Evolutionary conservation across 2,113 vertebrate genomes (phyloP).

Genomic region (Gnathonemus echidnorhynchus): DNA sequence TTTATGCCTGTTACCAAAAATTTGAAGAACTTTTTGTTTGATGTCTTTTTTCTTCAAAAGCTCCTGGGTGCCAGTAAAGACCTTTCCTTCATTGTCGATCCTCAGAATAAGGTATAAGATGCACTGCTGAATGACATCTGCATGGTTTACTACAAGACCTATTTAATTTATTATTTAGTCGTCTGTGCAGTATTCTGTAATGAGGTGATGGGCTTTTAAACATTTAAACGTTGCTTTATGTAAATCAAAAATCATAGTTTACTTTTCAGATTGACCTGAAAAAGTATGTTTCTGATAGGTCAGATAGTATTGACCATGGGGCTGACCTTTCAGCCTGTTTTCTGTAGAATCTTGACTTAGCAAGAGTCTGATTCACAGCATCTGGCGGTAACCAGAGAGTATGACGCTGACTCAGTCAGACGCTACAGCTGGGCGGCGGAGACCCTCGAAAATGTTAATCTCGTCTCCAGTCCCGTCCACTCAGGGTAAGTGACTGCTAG

Average conservation of each 20-base stretch:
- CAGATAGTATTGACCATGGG: neutral
- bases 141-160: neutral
- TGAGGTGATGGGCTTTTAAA: neutral
- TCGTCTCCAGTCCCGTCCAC: constrained; percentile 91
- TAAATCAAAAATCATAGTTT: neutral
- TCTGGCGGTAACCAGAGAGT: constrained; percentile 78
- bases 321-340: neutral
- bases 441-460: constrained; percentile 87
- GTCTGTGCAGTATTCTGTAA: neutral
- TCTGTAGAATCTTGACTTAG: constrained; percentile 3
- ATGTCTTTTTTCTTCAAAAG: constrained; percentile 38
- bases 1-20: neutral
- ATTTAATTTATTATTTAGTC: neutral
- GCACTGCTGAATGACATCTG: neutral
- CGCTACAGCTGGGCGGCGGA: constrained; percentile 94
- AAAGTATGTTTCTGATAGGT: neutral
- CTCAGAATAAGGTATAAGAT: constrained; percentile 60
- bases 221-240: neutral
- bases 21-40: neutral
- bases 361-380: constrained; percentile 63
- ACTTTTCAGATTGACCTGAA: neutral
- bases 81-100: constrained; percentile 60
- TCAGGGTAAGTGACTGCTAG: constrained; percentile 75
- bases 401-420: constrained; percentile 82
- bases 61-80: constrained; percentile 65